A percentile compares a stretch with the other conserved stretches of the same genome.
These are phyloP conservation scores for Arnoldichthys spilopterus DNA, from an alignment of 2,797 vertebrate species.

Conservation along the genomic window DNA sequence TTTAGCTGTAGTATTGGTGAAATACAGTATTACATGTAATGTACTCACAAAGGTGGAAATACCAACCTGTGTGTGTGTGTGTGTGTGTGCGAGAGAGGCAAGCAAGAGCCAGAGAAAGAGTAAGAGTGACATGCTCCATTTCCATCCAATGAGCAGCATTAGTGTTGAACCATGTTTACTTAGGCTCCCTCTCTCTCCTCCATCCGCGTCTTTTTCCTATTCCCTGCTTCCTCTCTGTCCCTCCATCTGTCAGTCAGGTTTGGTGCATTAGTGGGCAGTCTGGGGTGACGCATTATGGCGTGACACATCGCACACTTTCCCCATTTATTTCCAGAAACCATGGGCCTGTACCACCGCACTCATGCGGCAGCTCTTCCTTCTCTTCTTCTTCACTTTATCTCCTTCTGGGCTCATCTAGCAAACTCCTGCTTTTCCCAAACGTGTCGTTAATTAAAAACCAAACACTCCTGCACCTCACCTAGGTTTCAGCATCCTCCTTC, in stretches of 20 bases:
- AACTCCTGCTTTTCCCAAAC: constrained; percentile 60
- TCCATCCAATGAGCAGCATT: constrained; percentile 50
- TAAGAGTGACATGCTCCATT: constrained; percentile 36
- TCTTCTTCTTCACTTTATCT: constrained; percentile 40
- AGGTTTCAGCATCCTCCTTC: constrained; percentile 49
- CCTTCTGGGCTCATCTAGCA: constrained; percentile 57
- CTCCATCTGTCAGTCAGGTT: constrained; percentile 61
- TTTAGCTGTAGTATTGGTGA: too few relatives aligned
- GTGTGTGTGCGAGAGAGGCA: neutral
- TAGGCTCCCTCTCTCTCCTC: constrained; percentile 19
- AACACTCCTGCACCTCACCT: constrained; percentile 58
- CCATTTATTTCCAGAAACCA: constrained; percentile 55
- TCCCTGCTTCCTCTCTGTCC: constrained; percentile 30
- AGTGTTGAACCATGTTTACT: constrained; percentile 49
- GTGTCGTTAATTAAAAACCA: constrained; percentile 68
- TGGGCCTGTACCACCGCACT: constrained; percentile 43
- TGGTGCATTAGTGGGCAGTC: constrained; percentile 53
- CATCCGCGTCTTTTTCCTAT: constrained; percentile 32
- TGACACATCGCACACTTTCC: constrained; percentile 54
- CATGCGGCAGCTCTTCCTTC: constrained; percentile 49
- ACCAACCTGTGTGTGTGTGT: neutral
- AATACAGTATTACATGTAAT: too few relatives aligned
- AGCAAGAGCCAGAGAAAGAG: neutral
- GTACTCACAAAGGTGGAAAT: too few relatives aligned
- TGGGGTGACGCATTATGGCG: constrained; percentile 53